Evolutionary conservation across 2,888 invertebrate species (phyloP).

Genomic region (Tenthredo livida): DNA sequence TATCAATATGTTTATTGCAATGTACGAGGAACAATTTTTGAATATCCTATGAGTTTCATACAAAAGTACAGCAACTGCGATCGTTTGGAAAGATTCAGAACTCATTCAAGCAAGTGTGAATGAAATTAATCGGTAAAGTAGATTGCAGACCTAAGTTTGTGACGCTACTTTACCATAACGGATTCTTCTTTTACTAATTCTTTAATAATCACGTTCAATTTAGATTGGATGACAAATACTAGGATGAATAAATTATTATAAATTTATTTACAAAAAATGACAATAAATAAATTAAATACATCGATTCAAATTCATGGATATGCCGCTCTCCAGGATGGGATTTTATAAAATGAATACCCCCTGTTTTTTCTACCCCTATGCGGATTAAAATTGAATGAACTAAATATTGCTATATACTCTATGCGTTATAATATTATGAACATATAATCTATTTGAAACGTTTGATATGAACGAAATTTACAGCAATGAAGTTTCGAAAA

Average conservation of each 20-base stretch:
- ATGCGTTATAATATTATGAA: background rate
- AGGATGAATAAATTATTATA: slow-evolving; percentile 55
- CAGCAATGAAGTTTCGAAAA: background rate
- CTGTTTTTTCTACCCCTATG: background rate
- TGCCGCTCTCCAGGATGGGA: slow-evolving; percentile 7
- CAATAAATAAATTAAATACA: slow-evolving; percentile 65
- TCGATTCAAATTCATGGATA: slow-evolving; percentile 31
- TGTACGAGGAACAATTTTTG: background rate
- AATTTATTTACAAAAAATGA: slow-evolving; percentile 70
- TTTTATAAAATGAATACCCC: background rate
- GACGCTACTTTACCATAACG: background rate
- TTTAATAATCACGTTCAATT: background rate
- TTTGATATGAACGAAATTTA: background rate
- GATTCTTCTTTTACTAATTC: background rate
- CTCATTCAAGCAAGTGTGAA: background rate
- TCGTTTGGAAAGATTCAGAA: background rate
- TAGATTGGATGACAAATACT: background rate
- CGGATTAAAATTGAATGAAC: slow-evolving; percentile 11
- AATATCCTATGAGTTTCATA: background rate
- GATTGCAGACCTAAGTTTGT: background rate
- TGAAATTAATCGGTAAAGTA: background rate
- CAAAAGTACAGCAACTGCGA: background rate
- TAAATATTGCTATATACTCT: slow-evolving; percentile 13
- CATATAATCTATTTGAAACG: background rate
- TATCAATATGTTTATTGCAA: too few relatives aligned